phyloP scores from a whole-genome alignment of 2,888 invertebrate species.

The Drosophila algonquin region DNA sequence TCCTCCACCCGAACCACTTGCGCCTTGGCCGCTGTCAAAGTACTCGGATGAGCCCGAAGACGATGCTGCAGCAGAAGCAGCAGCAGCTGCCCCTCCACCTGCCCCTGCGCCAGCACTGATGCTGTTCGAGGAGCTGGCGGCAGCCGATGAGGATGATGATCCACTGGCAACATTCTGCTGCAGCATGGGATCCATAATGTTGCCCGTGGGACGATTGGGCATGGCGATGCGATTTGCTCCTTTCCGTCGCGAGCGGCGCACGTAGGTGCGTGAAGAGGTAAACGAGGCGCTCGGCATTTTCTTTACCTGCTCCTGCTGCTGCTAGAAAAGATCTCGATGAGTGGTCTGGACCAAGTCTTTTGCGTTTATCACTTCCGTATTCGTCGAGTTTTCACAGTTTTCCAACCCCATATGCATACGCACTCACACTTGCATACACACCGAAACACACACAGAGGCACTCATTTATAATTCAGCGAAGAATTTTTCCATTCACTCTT shows the following conservation, averaged over 20 bases:
- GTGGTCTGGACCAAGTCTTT: constrained; percentile 29
- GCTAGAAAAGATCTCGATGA: constrained; percentile 1
- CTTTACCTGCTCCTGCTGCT: constrained; percentile 12
- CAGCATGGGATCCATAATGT: constrained; percentile 88
- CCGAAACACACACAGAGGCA: constrained; percentile 49
- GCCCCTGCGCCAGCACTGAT: constrained; percentile 21
- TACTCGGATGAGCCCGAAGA: constrained; percentile 53
- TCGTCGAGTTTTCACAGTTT: constrained; percentile 65
- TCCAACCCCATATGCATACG: constrained; percentile 72
- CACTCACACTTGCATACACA: constrained; percentile 55
- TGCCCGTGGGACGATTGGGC: constrained; percentile 84
- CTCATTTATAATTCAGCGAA: constrained; percentile 33
- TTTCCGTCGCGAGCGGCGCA: constrained; percentile 95
- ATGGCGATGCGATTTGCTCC: constrained; percentile 90
- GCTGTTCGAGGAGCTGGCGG: constrained; percentile 45
- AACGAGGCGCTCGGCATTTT: constrained; percentile 96
- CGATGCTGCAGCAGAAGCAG: constrained; percentile 42
- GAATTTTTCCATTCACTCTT: constrained; percentile 38
- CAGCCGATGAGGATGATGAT: constrained; percentile 17
- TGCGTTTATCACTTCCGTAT: constrained; percentile 50
- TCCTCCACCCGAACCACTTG: constrained; percentile 46
- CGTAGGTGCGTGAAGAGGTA: constrained; percentile 95
- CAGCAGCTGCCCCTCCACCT: constrained; percentile 29
- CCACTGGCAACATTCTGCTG: constrained; percentile 85
- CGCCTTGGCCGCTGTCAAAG: constrained; percentile 67